Evolutionary conservation across 2,797 vertebrate genomes (phyloP), one percentile per base, ranked within the genome.

Genomic region (Phoebastria nigripes): DNA sequence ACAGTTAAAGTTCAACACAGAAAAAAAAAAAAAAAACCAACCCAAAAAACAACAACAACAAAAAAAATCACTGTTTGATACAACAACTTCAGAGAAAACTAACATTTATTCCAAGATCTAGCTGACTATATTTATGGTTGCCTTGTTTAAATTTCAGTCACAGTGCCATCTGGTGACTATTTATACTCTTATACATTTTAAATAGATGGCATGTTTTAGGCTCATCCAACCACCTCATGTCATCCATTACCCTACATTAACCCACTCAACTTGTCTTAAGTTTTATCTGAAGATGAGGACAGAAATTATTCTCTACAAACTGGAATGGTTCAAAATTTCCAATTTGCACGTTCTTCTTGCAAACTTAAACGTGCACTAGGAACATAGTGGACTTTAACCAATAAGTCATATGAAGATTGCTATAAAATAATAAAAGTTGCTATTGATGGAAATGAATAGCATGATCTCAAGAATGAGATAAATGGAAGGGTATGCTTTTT

Each of bases 141-240:
- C 58, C 19, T 41, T 66, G 74, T 69, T 88, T 83, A 84, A 87
- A 82, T 95, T 89, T 95, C 95, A 93, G 93, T 77, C 90, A 95
- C 92, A 96, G 93, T 97, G 96, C 96, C 96, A 97, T 97, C 96
- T 97, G 96, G 86, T 93, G 96, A 95, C 91, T 96, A 95, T 93
- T 96, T 96, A 93, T 93, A 95, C n/a, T 55, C 44, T 42, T 46
- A 89, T 41, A 79, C 90, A 87, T 89, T 94, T 90, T 87, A 93
- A 88, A 90, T 66, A 91, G 87, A 58, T 33, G 20, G 47, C 11
- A 35, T 44, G 83, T 59, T 95, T 88, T 28, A 70, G 70, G 80
- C 87, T 90, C 47, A 86, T 81, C 70, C 79, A 91, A 88, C 35
- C 70, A 80, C 59, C 59, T 77, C 70, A 33, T 46, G 58, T 62